Percentiles rank a stretch among this genome's conserved stretches.
Conservation (phyloP, 1,140 invertebrate species). For the Zaprionus davidi region DNA sequence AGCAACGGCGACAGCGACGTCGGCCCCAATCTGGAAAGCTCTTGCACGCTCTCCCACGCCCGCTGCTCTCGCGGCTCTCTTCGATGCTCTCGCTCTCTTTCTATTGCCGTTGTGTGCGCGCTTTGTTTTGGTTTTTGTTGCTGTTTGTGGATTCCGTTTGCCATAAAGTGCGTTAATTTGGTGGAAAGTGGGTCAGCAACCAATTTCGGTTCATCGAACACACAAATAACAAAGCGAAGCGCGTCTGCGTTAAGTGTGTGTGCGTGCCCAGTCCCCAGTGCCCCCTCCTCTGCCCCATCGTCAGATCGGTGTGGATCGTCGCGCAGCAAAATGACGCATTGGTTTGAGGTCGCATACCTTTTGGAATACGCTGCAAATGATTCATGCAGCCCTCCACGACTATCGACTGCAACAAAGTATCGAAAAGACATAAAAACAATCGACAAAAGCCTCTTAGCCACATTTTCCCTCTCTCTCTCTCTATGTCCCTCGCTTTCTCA, state of each 20-base stretch:
- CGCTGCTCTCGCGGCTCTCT: slow-evolving; percentile 7
- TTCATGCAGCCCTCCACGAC: slow-evolving; percentile 30
- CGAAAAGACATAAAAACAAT: slow-evolving; percentile 6
- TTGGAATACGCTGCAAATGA: slow-evolving; percentile 41
- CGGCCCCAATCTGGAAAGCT: slow-evolving; percentile 47
- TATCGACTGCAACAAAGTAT: slow-evolving; percentile 31
- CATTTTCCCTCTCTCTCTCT: slow-evolving; percentile 6
- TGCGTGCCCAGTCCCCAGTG: slow-evolving; percentile 18
- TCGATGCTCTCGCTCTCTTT: slow-evolving; percentile 21
- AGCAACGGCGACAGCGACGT: slow-evolving; percentile 1
- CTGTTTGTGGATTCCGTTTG: slow-evolving; percentile 73
- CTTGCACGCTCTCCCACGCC: slow-evolving; percentile 24
- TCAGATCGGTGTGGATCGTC: background rate
- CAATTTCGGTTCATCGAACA: slow-evolving; percentile 80
- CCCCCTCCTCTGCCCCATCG: background rate
- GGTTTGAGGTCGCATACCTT: slow-evolving; percentile 33
- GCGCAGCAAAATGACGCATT: slow-evolving; percentile 46
- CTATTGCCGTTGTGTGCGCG: slow-evolving; percentile 12
- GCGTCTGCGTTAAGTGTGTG: slow-evolving; percentile 31
- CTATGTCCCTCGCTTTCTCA: background rate
- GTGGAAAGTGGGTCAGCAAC: slow-evolving; percentile 73
- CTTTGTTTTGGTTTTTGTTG: slow-evolving; percentile 14
- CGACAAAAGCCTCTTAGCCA: background rate
- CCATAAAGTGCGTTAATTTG: slow-evolving; percentile 77
- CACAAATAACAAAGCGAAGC: slow-evolving; percentile 65